Base-by-base conservation (phyloP, 2,888 invertebrate species). In the Ormyrus thymus region DNA sequence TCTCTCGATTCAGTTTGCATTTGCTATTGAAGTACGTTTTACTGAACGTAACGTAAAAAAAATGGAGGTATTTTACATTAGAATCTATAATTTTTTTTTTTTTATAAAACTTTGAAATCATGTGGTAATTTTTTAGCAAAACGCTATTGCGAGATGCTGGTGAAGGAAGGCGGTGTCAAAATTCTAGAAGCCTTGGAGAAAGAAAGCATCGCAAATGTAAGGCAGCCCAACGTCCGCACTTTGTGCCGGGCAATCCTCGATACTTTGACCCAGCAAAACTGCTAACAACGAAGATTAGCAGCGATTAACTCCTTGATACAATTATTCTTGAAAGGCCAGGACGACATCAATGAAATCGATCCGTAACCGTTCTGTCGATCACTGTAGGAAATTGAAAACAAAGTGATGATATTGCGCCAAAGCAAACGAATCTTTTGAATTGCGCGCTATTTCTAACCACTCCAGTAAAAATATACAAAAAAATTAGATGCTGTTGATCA, bases 101-200 rank as follows among this genome's bases (percentile, higher is more conserved):
- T 29, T 29, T 29, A n/a, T 29, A 29, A 29, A 29, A 2, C 1
- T 1, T 29, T 2, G 29, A 29, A 50, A 15, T 50, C n/a, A 68
- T 53, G 9, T 69, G 51, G 69, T 80, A 78, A 79, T 76, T 13
- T 91, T 91, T 77, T 86, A 94, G 94, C 93, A 7, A 92, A 92
- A 86, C 91, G 93, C 46, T 94, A 94, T 86, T 94, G 94, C 86
- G 91, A 91, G 59, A 94, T 94, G 94, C 87, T 94, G 76, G 89
- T 91, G 71, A 91, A 92, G 79, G 94, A 94, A 86, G 92, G 92
- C 45, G 94, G 94, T 5, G 91, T 92, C 51, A 88, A 89, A n/a
- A 91, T 93, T 72, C 87, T 94, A 59, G 88, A 87, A 76, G 86
- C 83, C 68, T 83, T 91, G 78, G 83, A 89, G 75, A 84, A 90